Percentiles rank a stretch among this genome's conserved stretches.
These are phyloP conservation scores for Pristiophorus japonicus DNA, from an alignment of 2,113 vertebrate species.

Conservation along the genomic window DNA sequence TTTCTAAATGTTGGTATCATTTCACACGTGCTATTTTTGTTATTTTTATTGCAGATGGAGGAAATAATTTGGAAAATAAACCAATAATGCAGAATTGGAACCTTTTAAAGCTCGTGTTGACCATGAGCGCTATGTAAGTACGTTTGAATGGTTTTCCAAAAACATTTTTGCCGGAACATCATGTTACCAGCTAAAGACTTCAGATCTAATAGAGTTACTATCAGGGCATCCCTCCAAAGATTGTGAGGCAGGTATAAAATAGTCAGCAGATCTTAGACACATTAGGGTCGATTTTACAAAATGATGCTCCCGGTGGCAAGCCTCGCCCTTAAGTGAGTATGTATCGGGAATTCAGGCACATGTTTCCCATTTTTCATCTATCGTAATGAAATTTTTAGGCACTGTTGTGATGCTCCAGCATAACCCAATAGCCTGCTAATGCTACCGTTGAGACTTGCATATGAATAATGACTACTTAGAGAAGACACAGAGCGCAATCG, in stretches of 20 bases:
- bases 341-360: not conserved
- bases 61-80: slow-evolving; percentile 50
- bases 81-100: slow-evolving; percentile 44
- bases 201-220: not conserved
- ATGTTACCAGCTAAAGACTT: not conserved
- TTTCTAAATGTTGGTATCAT: slow-evolving; percentile 41
- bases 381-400: not conserved
- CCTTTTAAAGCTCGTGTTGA: slow-evolving; percentile 50
- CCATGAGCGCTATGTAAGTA: slow-evolving; percentile 65
- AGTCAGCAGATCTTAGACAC: not conserved
- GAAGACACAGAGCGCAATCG: no score
- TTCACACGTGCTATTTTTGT: slow-evolving; percentile 54
- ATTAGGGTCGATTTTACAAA: not conserved
- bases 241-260: not conserved
- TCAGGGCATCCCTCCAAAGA: not conserved
- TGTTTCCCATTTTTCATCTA: no score
- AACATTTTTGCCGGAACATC: not conserved
- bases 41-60: slow-evolving; percentile 39
- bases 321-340: not conserved
- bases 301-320: not conserved
- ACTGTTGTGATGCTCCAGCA: not conserved
- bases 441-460: not conserved
- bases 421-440: not conserved
- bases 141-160: not conserved
- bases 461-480: not conserved